phyloP scores from a whole-genome alignment of 2,797 vertebrate species.

The Brachymystax lenok region DNA sequence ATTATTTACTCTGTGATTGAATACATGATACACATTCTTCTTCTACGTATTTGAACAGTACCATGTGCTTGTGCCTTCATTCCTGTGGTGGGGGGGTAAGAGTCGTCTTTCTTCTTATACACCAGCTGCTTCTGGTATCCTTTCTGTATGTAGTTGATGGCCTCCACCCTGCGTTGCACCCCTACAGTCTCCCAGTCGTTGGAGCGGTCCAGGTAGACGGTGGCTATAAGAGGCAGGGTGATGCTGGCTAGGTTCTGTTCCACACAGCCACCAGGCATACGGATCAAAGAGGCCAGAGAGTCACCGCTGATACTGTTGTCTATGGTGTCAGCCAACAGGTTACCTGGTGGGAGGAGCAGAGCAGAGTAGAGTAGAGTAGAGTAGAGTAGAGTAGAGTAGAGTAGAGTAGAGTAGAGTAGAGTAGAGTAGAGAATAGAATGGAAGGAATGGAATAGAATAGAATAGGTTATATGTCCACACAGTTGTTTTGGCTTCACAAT shows the following conservation, averaged over 20 bases:
- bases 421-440: too few relatives aligned
- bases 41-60: slow-evolving; percentile 54
- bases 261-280: slow-evolving; percentile 79
- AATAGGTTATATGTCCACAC: too few relatives aligned
- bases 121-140: slow-evolving; percentile 83
- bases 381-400: too few relatives aligned
- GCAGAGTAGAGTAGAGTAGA: too few relatives aligned
- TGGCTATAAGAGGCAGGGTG: slow-evolving; percentile 73
- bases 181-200: slow-evolving; percentile 70
- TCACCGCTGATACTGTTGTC: slow-evolving; percentile 76
- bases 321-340: slow-evolving; percentile 74
- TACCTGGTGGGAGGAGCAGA: slow-evolving; percentile 48
- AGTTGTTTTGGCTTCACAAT: too few relatives aligned
- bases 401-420: too few relatives aligned
- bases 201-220: slow-evolving; percentile 72
- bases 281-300: slow-evolving; percentile 72
- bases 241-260: slow-evolving; percentile 80
- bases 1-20: not conserved
- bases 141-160: slow-evolving; percentile 70
- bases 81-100: slow-evolving; percentile 82
- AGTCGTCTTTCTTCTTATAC: slow-evolving; percentile 75
- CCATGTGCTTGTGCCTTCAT: slow-evolving; percentile 84
- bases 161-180: slow-evolving; percentile 61
- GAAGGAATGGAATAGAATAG: too few relatives aligned
- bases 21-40: too few relatives aligned